Evolutionary conservation across 1,140 invertebrate species (phyloP).

Genomic region (Homalodisca vitripennis): DNA sequence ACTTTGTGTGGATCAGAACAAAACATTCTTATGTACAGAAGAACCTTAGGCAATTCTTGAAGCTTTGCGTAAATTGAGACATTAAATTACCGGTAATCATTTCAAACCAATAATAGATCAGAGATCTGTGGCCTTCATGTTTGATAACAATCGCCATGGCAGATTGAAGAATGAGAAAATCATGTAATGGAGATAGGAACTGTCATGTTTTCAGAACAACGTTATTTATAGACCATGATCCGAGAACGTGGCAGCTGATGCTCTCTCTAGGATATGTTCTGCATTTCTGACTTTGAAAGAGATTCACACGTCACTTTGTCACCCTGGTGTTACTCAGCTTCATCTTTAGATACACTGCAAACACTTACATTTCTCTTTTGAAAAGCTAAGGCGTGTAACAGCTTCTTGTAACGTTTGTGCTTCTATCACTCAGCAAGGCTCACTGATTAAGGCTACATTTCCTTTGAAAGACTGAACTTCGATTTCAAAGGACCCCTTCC

Average conservation of each 20-base stretch:
- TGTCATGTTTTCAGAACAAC: constrained; percentile 1
- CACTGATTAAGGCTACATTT: too few species aligned
- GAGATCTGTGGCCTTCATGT: neutral
- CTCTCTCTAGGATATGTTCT: constrained; percentile 1
- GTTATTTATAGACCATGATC: neutral
- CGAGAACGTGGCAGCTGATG: neutral
- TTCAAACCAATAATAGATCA: constrained; percentile 13
- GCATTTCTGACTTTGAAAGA: neutral
- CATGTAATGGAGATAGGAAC: neutral
- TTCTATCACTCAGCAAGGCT: too few species aligned
- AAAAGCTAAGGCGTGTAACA: too few species aligned
- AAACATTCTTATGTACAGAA: constrained; percentile 6
- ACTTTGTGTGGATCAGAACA: neutral
- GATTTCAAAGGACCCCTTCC: too few species aligned
- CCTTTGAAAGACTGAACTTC: too few species aligned
- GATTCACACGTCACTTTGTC: neutral
- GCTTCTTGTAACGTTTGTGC: too few species aligned
- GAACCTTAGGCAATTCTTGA: constrained; percentile 9
- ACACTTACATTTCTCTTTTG: too few species aligned
- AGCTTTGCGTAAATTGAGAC: constrained; percentile 11
- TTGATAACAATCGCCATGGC: neutral
- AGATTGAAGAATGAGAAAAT: constrained; percentile 29
- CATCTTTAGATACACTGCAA: constrained; percentile 33
- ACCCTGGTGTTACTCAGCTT: neutral
- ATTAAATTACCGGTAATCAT: neutral